phyloP scores from a whole-genome alignment of 2,888 invertebrate genomes.

The Drosophila multiciliata region DNA sequence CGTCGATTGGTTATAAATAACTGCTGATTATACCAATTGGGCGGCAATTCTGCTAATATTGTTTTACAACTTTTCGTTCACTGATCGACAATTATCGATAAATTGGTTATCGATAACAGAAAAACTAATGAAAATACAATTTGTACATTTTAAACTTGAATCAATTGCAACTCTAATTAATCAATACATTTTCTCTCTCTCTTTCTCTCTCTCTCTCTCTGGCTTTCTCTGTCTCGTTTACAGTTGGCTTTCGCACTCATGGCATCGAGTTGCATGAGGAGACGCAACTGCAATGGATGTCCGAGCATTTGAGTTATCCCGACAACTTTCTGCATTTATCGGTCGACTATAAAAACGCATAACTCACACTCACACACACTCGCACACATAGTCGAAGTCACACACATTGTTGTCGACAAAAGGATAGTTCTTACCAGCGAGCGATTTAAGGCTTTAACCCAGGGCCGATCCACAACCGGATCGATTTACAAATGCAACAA shows the following conservation, averaged over 20 bases:
- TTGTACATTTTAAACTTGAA: neutral
- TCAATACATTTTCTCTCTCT: neutral
- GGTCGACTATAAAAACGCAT: conserved; percentile 84
- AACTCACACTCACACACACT: conserved; percentile 9
- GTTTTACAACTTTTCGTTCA: neutral
- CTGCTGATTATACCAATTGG: conserved; percentile 38
- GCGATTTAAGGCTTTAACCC: conserved; percentile 25
- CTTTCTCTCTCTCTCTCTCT: neutral
- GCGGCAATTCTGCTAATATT: conserved; percentile 37
- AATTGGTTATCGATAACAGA: neutral
- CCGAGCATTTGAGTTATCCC: conserved; percentile 98
- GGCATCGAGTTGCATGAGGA: conserved; percentile 94
- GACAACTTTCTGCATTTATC: conserved; percentile 98
- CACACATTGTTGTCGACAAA: neutral
- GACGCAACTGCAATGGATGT: conserved; percentile 98
- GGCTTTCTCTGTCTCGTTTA: conserved; percentile 74
- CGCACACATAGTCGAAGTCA: neutral
- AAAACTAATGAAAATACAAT: neutral
- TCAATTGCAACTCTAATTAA: neutral
- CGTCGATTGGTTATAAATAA: conserved; percentile 43
- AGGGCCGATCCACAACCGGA: conserved; percentile 39
- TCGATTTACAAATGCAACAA: conserved; percentile 37
- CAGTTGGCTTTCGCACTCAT: conserved; percentile 93
- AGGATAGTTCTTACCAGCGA: conserved; percentile 9
- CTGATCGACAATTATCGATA: conserved; percentile 29